Base-by-base conservation (phyloP, 2,888 invertebrate species). In the Melikaiella ostensackeni region DNA sequence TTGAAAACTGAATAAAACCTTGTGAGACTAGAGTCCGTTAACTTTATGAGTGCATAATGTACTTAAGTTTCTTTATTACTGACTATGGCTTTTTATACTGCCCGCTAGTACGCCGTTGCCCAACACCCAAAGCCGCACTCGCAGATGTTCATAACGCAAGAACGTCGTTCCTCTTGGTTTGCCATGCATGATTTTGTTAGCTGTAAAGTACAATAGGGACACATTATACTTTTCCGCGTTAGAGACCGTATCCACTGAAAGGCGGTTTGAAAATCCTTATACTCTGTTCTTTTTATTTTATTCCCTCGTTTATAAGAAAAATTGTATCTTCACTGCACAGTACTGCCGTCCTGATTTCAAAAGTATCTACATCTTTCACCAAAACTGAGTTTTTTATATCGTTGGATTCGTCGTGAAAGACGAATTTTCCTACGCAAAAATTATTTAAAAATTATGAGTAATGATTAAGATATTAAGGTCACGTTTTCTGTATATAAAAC, bases 171-270 rank as follows among this genome's bases (percentile, higher is more conserved):
- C 84, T 77, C 85, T 84, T 85, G 85, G 84, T 76, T 77, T 84
- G 73, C 84, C 85, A 85, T 83, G 85, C 85, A 84, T 84, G 81
- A 80, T 85, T 82, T 84, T 83, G 70, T 83, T 83, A 80, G 80
- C 61, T 77, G 81, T 79, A 81, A 81, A 81, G 80, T 79, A 83
- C 83, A 83, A 85, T 82, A 82, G 82, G 78, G 73, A 75, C 79
- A 79, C 80, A 82, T 81, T 82, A 85, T 80, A 80, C 80, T 81
- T 81, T 80, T 75, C 79, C 77, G 74, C 78, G 81, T 81, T 75
- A 82, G 80, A 75, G 75, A 79, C 77, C 59, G 27, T 66, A 66
- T 46, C 46, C 66, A 46, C 8, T 6, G 30, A 30, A 19, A 30
- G 27, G 24, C 33, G 11, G 27, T 62, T 75, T 46, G 62, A 42